Percentiles rank a stretch among this genome's conserved stretches.
phyloP scores from a whole-genome alignment of 2,888 invertebrate genomes.

The Oxyscelio sp. region DNA sequence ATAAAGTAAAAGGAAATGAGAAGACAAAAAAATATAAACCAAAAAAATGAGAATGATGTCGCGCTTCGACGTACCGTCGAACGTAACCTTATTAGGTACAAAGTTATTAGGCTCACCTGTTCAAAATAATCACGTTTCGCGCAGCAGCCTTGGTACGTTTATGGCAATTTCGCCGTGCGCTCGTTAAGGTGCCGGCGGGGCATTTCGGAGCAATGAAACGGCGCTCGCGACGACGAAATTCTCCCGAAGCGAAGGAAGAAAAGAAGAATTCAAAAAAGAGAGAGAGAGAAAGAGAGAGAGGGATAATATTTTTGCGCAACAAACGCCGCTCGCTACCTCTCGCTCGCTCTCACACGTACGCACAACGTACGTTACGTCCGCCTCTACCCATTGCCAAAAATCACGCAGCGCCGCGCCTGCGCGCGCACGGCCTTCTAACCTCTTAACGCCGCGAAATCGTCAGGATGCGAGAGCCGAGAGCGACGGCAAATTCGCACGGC shows the following conservation, averaged over 20 bases:
- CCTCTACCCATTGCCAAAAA: slow-evolving; percentile 49
- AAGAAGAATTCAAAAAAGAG: too few species aligned
- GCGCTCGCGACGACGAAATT: slow-evolving; percentile 15
- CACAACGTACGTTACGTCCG: slow-evolving; percentile 20
- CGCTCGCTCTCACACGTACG: slow-evolving; percentile 7
- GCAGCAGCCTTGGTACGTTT: slow-evolving; percentile 57
- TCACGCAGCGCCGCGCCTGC: slow-evolving; percentile 40
- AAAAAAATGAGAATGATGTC: slow-evolving; percentile 1
- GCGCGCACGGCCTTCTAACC: slow-evolving; percentile 33
- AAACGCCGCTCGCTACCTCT: slow-evolving; percentile 13
- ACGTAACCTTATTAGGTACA: slow-evolving; percentile 74
- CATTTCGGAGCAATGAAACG: slow-evolving; percentile 40
- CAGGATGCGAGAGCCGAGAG: too few species aligned
- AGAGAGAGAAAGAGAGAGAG: background rate
- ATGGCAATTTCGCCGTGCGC: slow-evolving; percentile 56
- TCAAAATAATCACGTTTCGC: slow-evolving; percentile 54
- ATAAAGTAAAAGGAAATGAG: background rate
- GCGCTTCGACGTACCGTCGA: slow-evolving; percentile 28
- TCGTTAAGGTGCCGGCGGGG: slow-evolving; percentile 52
- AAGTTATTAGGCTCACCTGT: slow-evolving; percentile 72
- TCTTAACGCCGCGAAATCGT: too few species aligned
- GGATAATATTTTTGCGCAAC: slow-evolving; percentile 6
- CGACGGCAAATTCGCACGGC: too few species aligned
- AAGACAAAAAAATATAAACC: background rate
- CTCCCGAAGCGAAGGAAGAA: slow-evolving; percentile 7